phyloP scores from a whole-genome alignment of 2,888 invertebrate genomes.

The Apoda limacodes region DNA sequence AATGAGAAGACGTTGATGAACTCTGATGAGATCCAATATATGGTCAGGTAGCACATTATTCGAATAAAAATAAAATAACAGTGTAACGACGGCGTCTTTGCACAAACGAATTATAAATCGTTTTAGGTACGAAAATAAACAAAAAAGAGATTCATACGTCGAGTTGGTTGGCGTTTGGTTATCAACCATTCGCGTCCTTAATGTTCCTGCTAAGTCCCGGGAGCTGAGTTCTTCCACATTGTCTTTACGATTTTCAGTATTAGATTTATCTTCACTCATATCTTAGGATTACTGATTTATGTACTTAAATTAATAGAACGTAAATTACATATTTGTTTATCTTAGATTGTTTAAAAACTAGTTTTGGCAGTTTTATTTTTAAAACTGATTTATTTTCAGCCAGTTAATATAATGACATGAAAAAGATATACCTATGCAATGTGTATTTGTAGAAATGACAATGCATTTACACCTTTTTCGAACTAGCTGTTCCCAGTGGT shows the following conservation, averaged over 20 bases:
- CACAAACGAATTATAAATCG: slow-evolving; percentile 41
- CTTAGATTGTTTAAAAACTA: too few species aligned
- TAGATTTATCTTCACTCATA: neutral
- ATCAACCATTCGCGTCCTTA: slow-evolving; percentile 28
- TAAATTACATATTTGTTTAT: too few species aligned
- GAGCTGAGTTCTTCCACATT: slow-evolving; percentile 4
- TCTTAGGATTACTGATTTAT: too few species aligned
- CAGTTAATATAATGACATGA: too few species aligned
- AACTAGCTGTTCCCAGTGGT: too few species aligned
- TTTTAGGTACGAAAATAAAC: slow-evolving; percentile 37
- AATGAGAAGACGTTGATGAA: slow-evolving; percentile 30
- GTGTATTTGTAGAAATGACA: too few species aligned
- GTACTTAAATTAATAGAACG: too few species aligned
- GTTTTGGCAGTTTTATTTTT: too few species aligned
- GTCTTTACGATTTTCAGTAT: slow-evolving; percentile 9
- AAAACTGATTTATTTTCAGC: too few species aligned
- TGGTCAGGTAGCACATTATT: slow-evolving; percentile 37
- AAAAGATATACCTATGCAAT: too few species aligned
- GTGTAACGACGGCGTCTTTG: slow-evolving; percentile 35
- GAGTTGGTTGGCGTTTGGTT: slow-evolving; percentile 26
- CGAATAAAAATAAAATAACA: slow-evolving; percentile 31
- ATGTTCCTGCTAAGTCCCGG: slow-evolving; percentile 20
- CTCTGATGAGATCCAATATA: slow-evolving; percentile 35
- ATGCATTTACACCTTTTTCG: too few species aligned
- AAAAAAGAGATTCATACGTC: slow-evolving; percentile 49